Evolutionary conservation across 2,797 vertebrate genomes (phyloP).

Genomic region (Parotocinclus haroldoi): DNA sequence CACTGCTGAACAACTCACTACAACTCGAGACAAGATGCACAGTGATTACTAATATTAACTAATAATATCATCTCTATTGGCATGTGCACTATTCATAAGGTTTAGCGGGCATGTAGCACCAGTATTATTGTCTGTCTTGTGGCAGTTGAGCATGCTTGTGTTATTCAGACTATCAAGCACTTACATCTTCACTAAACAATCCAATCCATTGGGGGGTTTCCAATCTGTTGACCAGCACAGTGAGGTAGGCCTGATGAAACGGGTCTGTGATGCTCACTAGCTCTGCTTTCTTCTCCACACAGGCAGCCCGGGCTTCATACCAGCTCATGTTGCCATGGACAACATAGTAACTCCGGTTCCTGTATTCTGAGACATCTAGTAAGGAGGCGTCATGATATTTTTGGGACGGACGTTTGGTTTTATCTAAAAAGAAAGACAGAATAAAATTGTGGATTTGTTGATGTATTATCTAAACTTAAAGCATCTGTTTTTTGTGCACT

Average conservation of each 20-base stretch:
- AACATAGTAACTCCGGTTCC: slow-evolving; percentile 81
- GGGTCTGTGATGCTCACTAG: slow-evolving; percentile 86
- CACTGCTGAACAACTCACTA: too few species aligned
- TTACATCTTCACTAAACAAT: slow-evolving; percentile 81
- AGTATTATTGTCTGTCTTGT: too few species aligned
- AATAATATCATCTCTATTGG: too few species aligned
- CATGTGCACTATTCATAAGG: too few species aligned
- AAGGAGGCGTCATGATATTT: slow-evolving; percentile 59
- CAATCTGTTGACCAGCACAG: slow-evolving; percentile 80
- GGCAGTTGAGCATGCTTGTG: too few species aligned
- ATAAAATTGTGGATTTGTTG: background rate
- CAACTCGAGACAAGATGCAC: too few species aligned
- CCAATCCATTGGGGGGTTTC: slow-evolving; percentile 87
- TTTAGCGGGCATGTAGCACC: too few species aligned
- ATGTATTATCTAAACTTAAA: background rate
- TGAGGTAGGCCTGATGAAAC: slow-evolving; percentile 93
- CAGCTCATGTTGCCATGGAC: slow-evolving; percentile 88
- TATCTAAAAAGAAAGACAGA: slow-evolving; percentile 56
- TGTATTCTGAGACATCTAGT: slow-evolving; percentile 77
- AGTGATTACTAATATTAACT: too few species aligned
- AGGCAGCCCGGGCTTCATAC: slow-evolving; percentile 80
- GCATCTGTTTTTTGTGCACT: too few species aligned
- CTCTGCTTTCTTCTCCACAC: slow-evolving; percentile 73
- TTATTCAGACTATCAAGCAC: too few species aligned
- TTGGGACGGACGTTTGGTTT: slow-evolving; percentile 70